phyloP scores from a whole-genome alignment of 1,140 invertebrate species.

The Trichonephila clavata region DNA sequence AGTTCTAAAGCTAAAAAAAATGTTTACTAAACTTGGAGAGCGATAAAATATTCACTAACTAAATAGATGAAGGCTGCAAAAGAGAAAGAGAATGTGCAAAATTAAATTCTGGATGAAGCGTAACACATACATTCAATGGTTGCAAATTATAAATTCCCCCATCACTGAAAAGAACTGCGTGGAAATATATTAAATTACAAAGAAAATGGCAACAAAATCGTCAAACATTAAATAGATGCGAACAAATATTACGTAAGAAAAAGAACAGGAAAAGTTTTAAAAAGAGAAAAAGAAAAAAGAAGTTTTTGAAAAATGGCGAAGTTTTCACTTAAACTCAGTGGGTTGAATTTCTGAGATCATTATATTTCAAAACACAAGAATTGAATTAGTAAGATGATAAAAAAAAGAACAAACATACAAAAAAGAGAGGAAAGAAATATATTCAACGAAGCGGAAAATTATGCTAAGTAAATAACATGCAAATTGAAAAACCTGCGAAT shows the following conservation, averaged over 20 bases:
- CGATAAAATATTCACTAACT: conserved; percentile 11
- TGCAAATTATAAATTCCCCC: conserved; percentile 42
- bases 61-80: background rate
- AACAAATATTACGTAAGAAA: conserved; percentile 15
- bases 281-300: background rate
- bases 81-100: background rate
- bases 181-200: conserved; percentile 49
- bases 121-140: background rate
- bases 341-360: conserved; percentile 43
- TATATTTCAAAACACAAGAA: conserved; percentile 58
- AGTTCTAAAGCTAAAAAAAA: background rate
- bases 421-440: conserved; percentile 34
- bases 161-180: conserved; percentile 4
- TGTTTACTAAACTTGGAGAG: background rate
- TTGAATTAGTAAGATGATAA: conserved; percentile 45
- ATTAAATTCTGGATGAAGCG: background rate
- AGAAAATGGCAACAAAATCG: conserved; percentile 39
- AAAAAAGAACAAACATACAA: conserved; percentile 30
- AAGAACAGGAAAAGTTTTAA: background rate
- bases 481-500: conserved; percentile 65
- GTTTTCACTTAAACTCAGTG: background rate
- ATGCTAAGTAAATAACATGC: conserved; percentile 66
- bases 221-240: conserved; percentile 9
- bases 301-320: conserved; percentile 5
- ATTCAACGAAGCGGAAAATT: conserved; percentile 22